These are phyloP conservation scores for Sturmia bella DNA, from an alignment of 2,888 invertebrate genomes.

Conservation along the genomic window DNA sequence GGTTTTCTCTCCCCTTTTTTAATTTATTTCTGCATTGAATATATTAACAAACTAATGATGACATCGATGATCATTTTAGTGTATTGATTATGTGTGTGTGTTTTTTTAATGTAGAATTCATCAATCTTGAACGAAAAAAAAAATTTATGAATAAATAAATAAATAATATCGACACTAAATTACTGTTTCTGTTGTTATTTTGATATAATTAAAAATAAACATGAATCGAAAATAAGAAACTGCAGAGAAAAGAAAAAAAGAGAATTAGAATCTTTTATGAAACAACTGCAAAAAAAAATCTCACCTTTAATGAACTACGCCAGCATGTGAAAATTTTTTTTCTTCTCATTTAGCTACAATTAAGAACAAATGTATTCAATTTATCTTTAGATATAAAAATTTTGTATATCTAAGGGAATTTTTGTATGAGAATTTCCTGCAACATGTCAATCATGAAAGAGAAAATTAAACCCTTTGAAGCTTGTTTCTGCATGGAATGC, in stretches of 20 bases:
- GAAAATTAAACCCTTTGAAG: too few relatives aligned
- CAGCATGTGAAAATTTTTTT: slow-evolving; percentile 17
- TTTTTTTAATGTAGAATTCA: slow-evolving; percentile 72
- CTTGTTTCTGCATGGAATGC: too few relatives aligned
- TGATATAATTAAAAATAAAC: slow-evolving; percentile 41
- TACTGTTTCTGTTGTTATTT: slow-evolving; percentile 39
- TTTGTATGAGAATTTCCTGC: too few relatives aligned
- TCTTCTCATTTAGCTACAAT: not conserved
- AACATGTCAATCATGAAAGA: too few relatives aligned
- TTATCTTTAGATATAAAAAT: not conserved
- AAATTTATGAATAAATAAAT: too few relatives aligned
- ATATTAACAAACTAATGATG: slow-evolving; percentile 21
- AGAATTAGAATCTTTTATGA: not conserved
- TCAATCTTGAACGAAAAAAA: slow-evolving; percentile 53
- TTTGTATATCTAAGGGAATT: too few relatives aligned
- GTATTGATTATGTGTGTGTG: too few relatives aligned
- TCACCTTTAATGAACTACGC: slow-evolving; percentile 35
- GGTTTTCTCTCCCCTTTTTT: too few relatives aligned
- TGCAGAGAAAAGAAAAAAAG: not conserved
- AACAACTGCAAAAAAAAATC: slow-evolving; percentile 20
- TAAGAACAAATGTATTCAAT: not conserved
- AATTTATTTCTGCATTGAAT: slow-evolving; percentile 45
- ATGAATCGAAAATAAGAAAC: slow-evolving; percentile 3
- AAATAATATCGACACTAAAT: slow-evolving; percentile 32
- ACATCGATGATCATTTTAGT: slow-evolving; percentile 1